Evolutionary conservation across 2,113 vertebrate species (phyloP).

Genomic region (Antechinus flavipes): DNA sequence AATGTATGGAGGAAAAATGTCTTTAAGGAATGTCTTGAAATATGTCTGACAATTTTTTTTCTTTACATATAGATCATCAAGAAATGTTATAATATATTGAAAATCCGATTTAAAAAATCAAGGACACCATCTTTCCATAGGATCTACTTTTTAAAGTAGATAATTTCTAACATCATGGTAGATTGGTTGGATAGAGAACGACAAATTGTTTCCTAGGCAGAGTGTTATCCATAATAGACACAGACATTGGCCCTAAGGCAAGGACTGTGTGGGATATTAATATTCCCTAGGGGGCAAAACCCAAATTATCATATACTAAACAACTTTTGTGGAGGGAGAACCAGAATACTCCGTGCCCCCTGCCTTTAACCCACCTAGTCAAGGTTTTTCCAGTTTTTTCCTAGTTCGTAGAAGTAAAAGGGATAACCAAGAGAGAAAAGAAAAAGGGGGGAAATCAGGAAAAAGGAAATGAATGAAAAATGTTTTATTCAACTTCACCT

Average conservation of each 20-base stretch:
- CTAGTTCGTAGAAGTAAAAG: conserved; percentile 17
- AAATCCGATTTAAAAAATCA: conserved; percentile 41
- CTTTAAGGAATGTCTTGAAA: conserved; percentile 54
- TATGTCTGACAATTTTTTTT: conserved; percentile 39
- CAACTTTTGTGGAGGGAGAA: conserved; percentile 52
- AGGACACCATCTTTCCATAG: conserved; percentile 9
- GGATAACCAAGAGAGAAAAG: not conserved
- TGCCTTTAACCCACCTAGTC: conserved; percentile 26
- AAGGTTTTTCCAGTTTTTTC: conserved; percentile 35
- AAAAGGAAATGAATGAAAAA: conserved; percentile 57
- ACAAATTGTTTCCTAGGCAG: conserved; percentile 71
- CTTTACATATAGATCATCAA: conserved; percentile 56
- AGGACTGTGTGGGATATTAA: conserved; percentile 39
- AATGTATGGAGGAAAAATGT: conserved; percentile 51
- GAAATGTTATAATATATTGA: conserved; percentile 48
- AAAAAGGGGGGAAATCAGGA: not conserved
- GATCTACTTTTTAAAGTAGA: conserved; percentile 50
- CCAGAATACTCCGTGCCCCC: conserved; percentile 21
- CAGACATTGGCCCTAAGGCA: conserved; percentile 34
- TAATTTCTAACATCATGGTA: conserved; percentile 36
- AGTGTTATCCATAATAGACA: conserved; percentile 42
- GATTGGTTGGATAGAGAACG: conserved; percentile 53
- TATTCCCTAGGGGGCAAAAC: conserved; percentile 79
- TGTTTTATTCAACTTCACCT: conserved; percentile 41
- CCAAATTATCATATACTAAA: conserved; percentile 72